phyloP scores from a whole-genome alignment of 2,113 vertebrate species.

The Perccottus glenii region DNA sequence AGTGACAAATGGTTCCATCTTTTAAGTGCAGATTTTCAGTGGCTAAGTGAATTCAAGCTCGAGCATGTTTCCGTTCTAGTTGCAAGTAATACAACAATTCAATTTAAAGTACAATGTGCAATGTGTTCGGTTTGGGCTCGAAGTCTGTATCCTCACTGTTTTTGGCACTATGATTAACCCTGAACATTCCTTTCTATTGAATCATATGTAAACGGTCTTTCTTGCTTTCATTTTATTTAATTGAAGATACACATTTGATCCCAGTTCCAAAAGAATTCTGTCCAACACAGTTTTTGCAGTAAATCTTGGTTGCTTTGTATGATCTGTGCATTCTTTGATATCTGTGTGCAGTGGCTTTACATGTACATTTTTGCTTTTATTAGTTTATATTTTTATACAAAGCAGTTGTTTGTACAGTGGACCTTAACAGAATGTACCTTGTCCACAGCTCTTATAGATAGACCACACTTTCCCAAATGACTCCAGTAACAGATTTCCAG shows the following conservation, averaged over 20 bases:
- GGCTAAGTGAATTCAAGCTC: constrained; percentile 37
- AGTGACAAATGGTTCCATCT: constrained; percentile 38
- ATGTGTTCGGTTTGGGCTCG: constrained; percentile 47
- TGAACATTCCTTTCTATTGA: constrained; percentile 45
- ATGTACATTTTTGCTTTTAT: constrained; percentile 93
- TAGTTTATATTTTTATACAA: constrained; percentile 97
- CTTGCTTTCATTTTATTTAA: neutral
- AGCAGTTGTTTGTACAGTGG: constrained; percentile 88
- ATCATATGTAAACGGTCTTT: constrained; percentile 27
- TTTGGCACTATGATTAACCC: constrained; percentile 52
- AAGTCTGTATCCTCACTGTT: constrained; percentile 42
- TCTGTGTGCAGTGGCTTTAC: constrained; percentile 75
- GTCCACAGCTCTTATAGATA: constrained; percentile 65
- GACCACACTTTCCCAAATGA: constrained; percentile 63
- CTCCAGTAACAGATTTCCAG: constrained; percentile 80
- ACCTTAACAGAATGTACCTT: constrained; percentile 80
- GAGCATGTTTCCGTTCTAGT: constrained; percentile 55
- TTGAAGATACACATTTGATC: constrained; percentile 14
- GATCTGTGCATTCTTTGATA: constrained; percentile 35
- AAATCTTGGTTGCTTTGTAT: constrained; percentile 57
- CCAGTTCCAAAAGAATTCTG: constrained; percentile 1
- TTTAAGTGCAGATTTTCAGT: constrained; percentile 43
- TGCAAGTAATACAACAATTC: constrained; percentile 25
- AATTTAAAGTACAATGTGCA: constrained; percentile 38
- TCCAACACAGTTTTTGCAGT: constrained; percentile 77